These are phyloP conservation scores for Peromyscus polionotus DNA, from an alignment of 2,113 vertebrate genomes.

Conservation along the genomic window DNA sequence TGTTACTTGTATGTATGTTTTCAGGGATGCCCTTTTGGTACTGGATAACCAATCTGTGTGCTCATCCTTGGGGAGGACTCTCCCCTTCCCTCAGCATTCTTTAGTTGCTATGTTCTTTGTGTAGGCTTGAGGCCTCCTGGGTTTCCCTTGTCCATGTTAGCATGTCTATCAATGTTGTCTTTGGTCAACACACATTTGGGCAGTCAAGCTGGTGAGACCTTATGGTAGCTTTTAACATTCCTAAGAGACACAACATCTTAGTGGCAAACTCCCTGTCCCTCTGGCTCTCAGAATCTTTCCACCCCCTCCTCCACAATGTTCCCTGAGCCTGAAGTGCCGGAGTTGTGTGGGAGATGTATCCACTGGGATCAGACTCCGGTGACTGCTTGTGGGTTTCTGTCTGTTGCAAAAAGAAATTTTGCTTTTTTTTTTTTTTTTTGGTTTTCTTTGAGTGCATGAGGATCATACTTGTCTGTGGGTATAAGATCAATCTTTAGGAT, in stretches of 20 bases:
- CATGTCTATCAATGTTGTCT: not conserved
- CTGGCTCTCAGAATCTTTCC: not conserved
- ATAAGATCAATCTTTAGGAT: not conserved
- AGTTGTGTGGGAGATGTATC: not conserved
- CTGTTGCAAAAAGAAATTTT: not conserved
- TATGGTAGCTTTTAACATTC: not conserved
- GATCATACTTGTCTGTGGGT: not conserved
- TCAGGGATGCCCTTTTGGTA: not conserved
- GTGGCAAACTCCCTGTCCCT: not conserved
- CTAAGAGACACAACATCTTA: not conserved
- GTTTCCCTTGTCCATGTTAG: not conserved
- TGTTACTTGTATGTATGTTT: not conserved
- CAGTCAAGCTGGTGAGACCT: not conserved
- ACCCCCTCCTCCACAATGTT: not conserved
- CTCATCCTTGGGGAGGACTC: not conserved
- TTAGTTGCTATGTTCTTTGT: not conserved
- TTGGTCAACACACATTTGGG: not conserved
- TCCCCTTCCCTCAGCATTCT: not conserved
- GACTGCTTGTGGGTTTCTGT: not conserved
- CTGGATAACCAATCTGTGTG: not conserved
- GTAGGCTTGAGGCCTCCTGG: not conserved
- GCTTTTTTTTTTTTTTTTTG: too few relatives aligned
- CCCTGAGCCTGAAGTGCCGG: not conserved
- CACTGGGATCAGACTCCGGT: not conserved
- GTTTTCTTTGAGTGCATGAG: not conserved